Base-by-base conservation (phyloP, 2,888 invertebrate species). In the Arctia plantaginis region DNA sequence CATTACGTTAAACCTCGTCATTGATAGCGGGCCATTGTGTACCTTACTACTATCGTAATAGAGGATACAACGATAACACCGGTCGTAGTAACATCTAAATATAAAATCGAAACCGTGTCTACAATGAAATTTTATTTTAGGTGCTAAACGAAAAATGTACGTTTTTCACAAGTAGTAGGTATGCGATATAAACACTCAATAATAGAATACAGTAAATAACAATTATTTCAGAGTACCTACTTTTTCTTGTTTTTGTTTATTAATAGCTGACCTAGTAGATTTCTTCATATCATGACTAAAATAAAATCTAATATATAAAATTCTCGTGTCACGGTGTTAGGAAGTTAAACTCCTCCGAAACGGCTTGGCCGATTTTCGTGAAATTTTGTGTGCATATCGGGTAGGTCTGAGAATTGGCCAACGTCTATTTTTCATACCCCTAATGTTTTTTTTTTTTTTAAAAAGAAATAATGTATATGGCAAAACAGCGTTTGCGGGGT, bases 51-150 rank as follows among this genome's bases (percentile, higher is more conserved):
- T 35, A 68, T 62, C 41, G 76, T 6, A 27, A 70, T 81, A 81
- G 79, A 74, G 74, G 27, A 72, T 71, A 80, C 66, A 77, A 76
- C 72, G 23, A 67, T 73, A 35, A 77, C 73, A 80, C 27, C 66
- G 62, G n/a, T n/a, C 59, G 66, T 68, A 41, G n/a, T 79, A 75
- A 71, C 70, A 78, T 76, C 80, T 80, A 84, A 86, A 79, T 86
- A 75, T 62, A 62, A 30, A 62, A 30, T 47, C 44, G 75, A 80
- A 72, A 76, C 83, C 74, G 78, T 76, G 74, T 83, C 84, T 78
- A 77, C 82, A 77, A 77, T 73, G 77, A 71, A 74, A 71, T 80
- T 81, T 80, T 81, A 75, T 81, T 84, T 76, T 80, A 72, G 70
- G 65, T 80, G 69, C 67, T 68, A 35, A 64, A 72, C 65, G 72